phyloP scores from a whole-genome alignment of 2,797 vertebrate species.

The Typhlichthys subterraneus region DNA sequence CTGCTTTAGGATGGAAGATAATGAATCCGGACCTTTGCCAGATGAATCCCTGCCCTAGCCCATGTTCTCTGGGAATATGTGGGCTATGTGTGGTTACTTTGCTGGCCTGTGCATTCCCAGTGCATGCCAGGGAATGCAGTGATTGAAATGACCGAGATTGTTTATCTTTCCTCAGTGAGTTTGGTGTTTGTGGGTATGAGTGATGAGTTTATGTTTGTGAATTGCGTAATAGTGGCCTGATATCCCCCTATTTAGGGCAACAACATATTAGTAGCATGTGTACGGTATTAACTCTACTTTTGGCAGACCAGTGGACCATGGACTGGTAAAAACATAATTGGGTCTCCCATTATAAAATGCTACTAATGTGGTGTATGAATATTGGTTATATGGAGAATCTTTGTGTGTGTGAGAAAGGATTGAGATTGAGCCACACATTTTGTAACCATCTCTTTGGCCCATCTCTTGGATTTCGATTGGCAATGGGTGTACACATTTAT shows the following conservation, averaged over 20 bases:
- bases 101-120: conserved; percentile 14
- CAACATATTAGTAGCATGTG: conserved; percentile 43
- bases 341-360: conserved; percentile 20
- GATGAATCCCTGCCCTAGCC: conserved; percentile 16
- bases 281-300: conserved; percentile 20
- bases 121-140: conserved; percentile 3
- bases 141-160: conserved; percentile 22
- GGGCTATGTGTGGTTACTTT: not conserved
- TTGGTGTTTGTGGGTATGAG: not conserved
- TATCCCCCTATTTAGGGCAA: conserved; percentile 37
- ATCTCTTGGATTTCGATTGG: conserved; percentile 23
- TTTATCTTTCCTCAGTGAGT: conserved; percentile 5
- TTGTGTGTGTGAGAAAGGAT: conserved; percentile 34
- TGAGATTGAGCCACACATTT: conserved; percentile 25
- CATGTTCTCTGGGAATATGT: conserved; percentile 15
- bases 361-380: conserved; percentile 34
- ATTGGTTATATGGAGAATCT: conserved; percentile 14
- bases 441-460: conserved; percentile 4
- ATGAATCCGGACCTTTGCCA: conserved; percentile 11
- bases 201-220: not conserved
- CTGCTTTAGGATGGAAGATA: not conserved
- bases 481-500: not conserved
- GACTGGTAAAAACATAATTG: conserved; percentile 27
- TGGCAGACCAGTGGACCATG: conserved; percentile 12
- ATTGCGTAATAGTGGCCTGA: not conserved